Percentiles rank a stretch among this genome's conserved stretches.
These are phyloP conservation scores for Gymnocypris eckloni DNA, from an alignment of 2,797 vertebrate genomes.

Conservation along the genomic window DNA sequence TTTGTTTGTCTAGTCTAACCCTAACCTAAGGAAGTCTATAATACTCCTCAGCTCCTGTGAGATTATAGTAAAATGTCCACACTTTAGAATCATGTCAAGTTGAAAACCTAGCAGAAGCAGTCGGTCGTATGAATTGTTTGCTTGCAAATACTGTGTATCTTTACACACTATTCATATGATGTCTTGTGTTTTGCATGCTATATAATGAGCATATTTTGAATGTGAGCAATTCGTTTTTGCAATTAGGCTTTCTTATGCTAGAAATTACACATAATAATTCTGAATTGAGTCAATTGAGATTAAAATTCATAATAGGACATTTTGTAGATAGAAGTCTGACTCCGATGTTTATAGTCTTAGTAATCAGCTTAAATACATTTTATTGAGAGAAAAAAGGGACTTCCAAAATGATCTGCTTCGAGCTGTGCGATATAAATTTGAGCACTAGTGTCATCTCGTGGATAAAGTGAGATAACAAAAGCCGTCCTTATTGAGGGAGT, in stretches of 20 bases:
- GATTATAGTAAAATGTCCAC: neutral
- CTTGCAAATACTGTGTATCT: neutral
- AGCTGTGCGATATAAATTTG: neutral
- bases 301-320: neutral
- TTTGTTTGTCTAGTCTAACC: neutral
- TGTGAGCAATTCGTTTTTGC: neutral
- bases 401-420: neutral
- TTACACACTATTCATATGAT: no score
- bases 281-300: neutral
- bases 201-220: neutral
- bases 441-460: constrained; percentile 23
- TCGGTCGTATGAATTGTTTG: neutral
- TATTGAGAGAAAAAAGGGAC: neutral
- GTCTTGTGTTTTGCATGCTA: neutral
- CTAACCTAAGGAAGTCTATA: neutral
- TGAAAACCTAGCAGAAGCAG: neutral
- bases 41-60: neutral
- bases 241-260: neutral
- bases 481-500: neutral
- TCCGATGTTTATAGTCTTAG: neutral
- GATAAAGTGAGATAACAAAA: neutral
- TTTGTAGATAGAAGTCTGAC: neutral
- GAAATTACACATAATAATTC: neutral
- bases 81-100: neutral
- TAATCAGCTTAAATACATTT: neutral